These are phyloP conservation scores for Caenorhabditis elegans DNA, from an alignment of 1,140 invertebrate genomes.

Conservation along the genomic window WBcel235 BX284606.5:7617501-7618000, in stretches of 20 bases:
- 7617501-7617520: background rate
- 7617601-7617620: slow-evolving; percentile 24
- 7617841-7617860: background rate
- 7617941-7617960: background rate
- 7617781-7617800: slow-evolving; percentile 1
- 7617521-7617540: background rate
- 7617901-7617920: background rate
- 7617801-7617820: background rate
- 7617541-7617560: background rate
- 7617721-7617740: background rate
- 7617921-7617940: background rate
- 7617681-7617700: slow-evolving; percentile 1
- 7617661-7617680: slow-evolving; percentile 4
- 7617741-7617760: background rate
- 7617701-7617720: background rate
- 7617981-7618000: too few species aligned
- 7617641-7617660: slow-evolving; percentile 27
- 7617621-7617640: slow-evolving; percentile 30
- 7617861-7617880: slow-evolving; percentile 27
- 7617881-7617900: slow-evolving; percentile 13
- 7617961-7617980: background rate
- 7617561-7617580: background rate
- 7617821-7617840: background rate
- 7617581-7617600: slow-evolving; percentile 19
- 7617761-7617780: background rate